Evolutionary conservation across 1,140 invertebrate genomes (phyloP), one percentile per base, ranked within the genome.

Genomic region (Drosophila malerkotliana): DNA sequence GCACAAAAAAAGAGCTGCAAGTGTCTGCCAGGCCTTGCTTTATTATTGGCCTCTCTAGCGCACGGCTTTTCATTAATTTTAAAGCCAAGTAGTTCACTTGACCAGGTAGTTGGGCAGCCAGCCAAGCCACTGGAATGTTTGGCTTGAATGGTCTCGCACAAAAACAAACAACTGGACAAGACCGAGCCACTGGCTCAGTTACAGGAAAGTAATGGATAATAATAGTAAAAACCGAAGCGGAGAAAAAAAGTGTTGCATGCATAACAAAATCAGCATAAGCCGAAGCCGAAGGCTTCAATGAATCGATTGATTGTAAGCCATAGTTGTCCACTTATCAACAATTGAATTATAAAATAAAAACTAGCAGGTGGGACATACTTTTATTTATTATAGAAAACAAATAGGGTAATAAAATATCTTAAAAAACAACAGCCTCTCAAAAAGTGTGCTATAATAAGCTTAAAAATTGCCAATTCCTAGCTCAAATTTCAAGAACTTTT

Each of bases 21-120:
- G 60, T 71, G 62, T 49, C 56, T 69, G 60, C 30, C 72, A 72
- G 37, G 66, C 61, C 61, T 55, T 53, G 55, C 60, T 63, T 59
- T 57, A 34, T 18, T 47, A 30, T 63, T 56, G 14, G 39, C 21
- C 30, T 45, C 5, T 57, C 2, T 14, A 12, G 34, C 30, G 51
- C 71, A 53, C 60, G 51, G 61, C 39, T 60, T 77, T 72, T 63
- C 37, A 39, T 63, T 74, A 59, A 48, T 64, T 61, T 53, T 58
- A 47, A 32, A 72, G 71, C 82, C 82, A 85, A 85, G 79, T 82
- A 87, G 79, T 88, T 87, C 83, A 87, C 69, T 82, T 85, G 81
- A 85, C 82, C 82, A 87, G 82, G 83, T 88, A 82, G 83, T 82
- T 82, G 82, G 77, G 71, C 83, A 88, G 59, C 41, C 66, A 81